These are phyloP conservation scores for Ceratina japonica DNA, from an alignment of 1,140 invertebrate species.

Conservation along the genomic window DNA sequence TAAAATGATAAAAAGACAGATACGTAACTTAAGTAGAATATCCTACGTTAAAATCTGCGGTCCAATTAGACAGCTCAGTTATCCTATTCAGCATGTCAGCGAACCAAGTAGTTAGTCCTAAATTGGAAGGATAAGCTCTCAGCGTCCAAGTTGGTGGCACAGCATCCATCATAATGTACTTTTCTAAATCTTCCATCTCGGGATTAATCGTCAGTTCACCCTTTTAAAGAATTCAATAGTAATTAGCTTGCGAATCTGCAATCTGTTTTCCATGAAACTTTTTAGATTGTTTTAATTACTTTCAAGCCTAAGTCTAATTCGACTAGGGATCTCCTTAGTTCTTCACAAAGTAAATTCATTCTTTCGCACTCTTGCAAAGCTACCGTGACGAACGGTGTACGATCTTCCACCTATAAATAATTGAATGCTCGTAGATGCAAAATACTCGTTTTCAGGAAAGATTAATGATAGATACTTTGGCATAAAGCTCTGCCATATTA, in stretches of 20 bases:
- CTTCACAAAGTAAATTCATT: conserved; percentile 92
- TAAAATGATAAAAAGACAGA: background rate
- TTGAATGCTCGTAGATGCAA: no score
- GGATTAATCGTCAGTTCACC: conserved; percentile 95
- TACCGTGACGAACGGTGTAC: conserved; percentile 94
- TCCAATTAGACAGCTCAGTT: conserved; percentile 89
- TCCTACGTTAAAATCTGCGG: conserved; percentile 84
- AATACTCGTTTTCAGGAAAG: background rate
- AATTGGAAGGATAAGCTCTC: conserved; percentile 93
- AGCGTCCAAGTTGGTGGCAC: conserved; percentile 92
- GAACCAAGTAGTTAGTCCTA: conserved; percentile 92
- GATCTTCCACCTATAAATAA: conserved; percentile 84
- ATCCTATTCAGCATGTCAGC: conserved; percentile 90
- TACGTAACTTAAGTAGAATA: no score
- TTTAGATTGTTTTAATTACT: conserved; percentile 77
- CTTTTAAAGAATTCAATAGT: conserved; percentile 74
- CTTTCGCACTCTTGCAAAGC: conserved; percentile 97
- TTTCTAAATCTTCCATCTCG: conserved; percentile 94
- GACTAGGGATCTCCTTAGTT: conserved; percentile 89
- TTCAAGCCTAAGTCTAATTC: conserved; percentile 94
- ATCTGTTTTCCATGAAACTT: background rate
- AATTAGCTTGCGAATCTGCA: background rate
- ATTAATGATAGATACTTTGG: conserved; percentile 79
- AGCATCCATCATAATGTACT: conserved; percentile 87
- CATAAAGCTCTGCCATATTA: conserved; percentile 91